These are phyloP conservation scores for Idris sp. DNA, from an alignment of 1,140 invertebrate species.

Conservation along the genomic window DNA sequence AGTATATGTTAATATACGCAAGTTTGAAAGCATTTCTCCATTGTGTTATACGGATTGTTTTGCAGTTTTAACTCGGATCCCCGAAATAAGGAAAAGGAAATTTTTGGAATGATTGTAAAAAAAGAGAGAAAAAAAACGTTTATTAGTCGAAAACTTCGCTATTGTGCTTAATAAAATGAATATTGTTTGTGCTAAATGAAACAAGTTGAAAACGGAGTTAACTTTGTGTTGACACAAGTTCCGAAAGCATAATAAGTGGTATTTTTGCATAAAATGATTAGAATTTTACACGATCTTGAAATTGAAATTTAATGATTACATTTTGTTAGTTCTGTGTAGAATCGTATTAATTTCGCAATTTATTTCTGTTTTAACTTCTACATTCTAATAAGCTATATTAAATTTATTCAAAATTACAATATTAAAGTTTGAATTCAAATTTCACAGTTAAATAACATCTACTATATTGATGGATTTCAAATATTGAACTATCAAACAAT, in stretches of 20 bases:
- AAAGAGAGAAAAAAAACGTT: background rate
- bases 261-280: background rate
- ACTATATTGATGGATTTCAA: no score
- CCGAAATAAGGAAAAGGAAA: background rate
- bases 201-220: background rate
- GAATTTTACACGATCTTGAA: no score
- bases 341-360: no score
- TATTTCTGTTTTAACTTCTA: no score
- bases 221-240: background rate
- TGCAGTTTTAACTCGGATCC: background rate
- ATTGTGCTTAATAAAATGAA: conserved; percentile 6
- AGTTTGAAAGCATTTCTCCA: conserved; percentile 10
- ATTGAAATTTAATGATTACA: no score
- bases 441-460: no score
- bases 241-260: background rate
- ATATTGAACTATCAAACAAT: no score
- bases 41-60: background rate
- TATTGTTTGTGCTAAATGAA: conserved; percentile 8
- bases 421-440: no score
- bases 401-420: no score
- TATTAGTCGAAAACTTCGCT: background rate
- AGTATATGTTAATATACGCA: no score
- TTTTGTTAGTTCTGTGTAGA: no score
- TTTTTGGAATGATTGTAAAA: conserved; percentile 4
- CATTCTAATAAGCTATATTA: no score